Evolutionary conservation across 2,113 vertebrate genomes (phyloP), one percentile per base, ranked within the genome.

Genomic region (Pterophyllum scalare): DNA sequence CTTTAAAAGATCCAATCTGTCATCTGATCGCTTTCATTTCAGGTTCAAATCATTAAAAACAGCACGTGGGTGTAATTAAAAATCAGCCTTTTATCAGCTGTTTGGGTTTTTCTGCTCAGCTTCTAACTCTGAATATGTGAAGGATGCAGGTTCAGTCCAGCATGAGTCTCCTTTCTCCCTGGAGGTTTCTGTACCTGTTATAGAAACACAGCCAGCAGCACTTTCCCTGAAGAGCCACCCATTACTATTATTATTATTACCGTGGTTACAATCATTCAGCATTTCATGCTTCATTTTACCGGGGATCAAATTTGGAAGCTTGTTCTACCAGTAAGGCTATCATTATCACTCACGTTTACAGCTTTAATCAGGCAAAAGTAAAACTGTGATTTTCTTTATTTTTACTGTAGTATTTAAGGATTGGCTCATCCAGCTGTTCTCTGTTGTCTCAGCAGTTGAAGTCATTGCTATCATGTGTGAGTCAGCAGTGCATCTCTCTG

Each of bases 1-100:
- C 33, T 43, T 46, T 46, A 22, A 81, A 70, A 78, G 26, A 35
- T 2, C 7, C 61, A 26, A 49, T 57, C 82, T 85, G 80, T 72
- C 6, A 2, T 77, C 15, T 24, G 15, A 60, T 38, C 70, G 22
- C 15, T 33, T 52, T 70, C 43, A 31, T 31, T 43, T 52, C 65
- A 52, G 43, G 65, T 70, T 70, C 10, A 17, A 24, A 52, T 70
- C 13, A 70, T 70, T 52, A 70, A 17, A 52, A 52, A 52, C 64
- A 13, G 19, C 3, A 10, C 2, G 10, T 52, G 65, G 65, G 65
- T 28, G 24, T 70, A 31, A 70, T 70, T 52, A 52, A 17, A 70
- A 70, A 28, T 17, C 43, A 31, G 43, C 65, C 65, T 70, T 49
- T 70, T 52, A 31, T 52, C 65, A 46, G 19, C 43, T 28, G 65